Conservation (phyloP, 2,113 vertebrate genomes). For the Barnardius zonarius region DNA sequence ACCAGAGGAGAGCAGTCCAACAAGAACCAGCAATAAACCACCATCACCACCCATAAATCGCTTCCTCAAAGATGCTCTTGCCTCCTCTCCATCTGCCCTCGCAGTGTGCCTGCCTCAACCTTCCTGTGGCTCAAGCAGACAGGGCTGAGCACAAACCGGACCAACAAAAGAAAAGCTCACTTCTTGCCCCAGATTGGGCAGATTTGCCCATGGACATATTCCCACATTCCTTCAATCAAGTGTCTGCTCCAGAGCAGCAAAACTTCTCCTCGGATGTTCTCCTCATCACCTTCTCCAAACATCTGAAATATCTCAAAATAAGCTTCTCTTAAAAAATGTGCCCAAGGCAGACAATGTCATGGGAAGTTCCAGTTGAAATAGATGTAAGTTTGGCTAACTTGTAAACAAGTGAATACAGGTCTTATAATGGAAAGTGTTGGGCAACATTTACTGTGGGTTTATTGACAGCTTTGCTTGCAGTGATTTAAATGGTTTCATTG, state of each 20-base stretch:
- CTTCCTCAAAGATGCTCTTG: not conserved
- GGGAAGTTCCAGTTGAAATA: not conserved
- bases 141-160: not conserved
- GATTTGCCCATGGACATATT: not conserved
- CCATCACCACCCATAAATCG: not conserved
- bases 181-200: not conserved
- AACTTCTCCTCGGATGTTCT: not conserved
- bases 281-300: not conserved
- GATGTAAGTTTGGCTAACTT: not conserved
- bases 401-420: constrained; percentile 1
- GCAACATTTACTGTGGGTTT: not conserved
- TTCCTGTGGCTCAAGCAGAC: not conserved
- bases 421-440: constrained; percentile 8
- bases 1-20: not conserved
- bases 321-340: not conserved
- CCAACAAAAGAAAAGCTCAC: not conserved
- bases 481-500: not conserved
- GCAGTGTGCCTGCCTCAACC: not conserved
- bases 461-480: not conserved
- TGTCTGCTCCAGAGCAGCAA: not conserved
- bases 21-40: not conserved
- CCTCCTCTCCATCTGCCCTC: not conserved
- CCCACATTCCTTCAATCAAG: accelerated
- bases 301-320: not conserved
- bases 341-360: not conserved